Conservation (phyloP, 2,797 vertebrate species). For the Falco columbarius region DNA sequence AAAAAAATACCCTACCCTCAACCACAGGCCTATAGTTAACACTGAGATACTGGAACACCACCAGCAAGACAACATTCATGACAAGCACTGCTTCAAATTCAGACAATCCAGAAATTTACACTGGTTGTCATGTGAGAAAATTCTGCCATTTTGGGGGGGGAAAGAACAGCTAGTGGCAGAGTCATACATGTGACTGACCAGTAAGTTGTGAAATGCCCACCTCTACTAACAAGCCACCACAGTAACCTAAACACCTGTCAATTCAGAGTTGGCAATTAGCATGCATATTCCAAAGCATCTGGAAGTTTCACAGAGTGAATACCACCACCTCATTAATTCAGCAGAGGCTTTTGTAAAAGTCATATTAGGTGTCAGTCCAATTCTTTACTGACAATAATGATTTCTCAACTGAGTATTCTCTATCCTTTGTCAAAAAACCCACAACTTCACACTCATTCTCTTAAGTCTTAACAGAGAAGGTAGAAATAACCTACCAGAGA, state of each 20-base stretch:
- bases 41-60: not conserved
- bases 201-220: not conserved
- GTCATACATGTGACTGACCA: not conserved
- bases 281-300: constrained; percentile 4
- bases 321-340: constrained; percentile 30
- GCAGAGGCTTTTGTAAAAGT: constrained; percentile 31
- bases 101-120: not conserved
- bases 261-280: not conserved
- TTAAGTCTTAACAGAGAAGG: not conserved
- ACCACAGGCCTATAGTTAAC: not conserved
- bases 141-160: not conserved
- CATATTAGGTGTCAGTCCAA: constrained; percentile 33
- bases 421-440: not conserved
- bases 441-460: not conserved
- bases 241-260: not conserved
- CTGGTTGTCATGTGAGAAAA: not conserved
- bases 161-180: not conserved
- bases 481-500: not conserved
- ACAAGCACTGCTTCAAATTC: not conserved
- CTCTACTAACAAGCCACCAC: not conserved
- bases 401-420: not conserved
- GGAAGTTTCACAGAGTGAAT: not conserved
- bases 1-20: not conserved
- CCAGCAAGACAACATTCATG: accelerated
- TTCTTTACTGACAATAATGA: constrained; percentile 6